Conservation (phyloP, 2,797 vertebrate genomes). For the Mastacembelus armatus region DNA sequence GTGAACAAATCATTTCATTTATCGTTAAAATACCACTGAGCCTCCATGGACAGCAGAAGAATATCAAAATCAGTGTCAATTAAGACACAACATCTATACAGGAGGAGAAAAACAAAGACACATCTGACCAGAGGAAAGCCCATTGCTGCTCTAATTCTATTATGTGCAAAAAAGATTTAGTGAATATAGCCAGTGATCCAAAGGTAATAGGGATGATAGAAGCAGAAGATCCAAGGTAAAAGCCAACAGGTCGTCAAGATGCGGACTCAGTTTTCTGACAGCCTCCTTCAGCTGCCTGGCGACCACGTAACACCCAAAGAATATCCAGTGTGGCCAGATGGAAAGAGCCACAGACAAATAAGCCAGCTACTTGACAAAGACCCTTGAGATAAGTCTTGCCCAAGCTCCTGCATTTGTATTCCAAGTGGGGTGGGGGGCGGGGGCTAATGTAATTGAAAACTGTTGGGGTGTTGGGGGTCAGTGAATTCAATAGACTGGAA, state of each 20-base stretch:
- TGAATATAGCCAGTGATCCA: conserved; percentile 83
- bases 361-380: conserved; percentile 65
- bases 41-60: conserved; percentile 62
- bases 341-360: conserved; percentile 65
- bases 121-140: conserved; percentile 44
- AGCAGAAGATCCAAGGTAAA: conserved; percentile 65
- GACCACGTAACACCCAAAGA: conserved; percentile 53
- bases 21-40: conserved; percentile 71
- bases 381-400: conserved; percentile 57
- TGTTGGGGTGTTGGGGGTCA: conserved; percentile 61
- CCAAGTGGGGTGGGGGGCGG: conserved; percentile 31
- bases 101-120: conserved; percentile 12
- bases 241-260: conserved; percentile 45
- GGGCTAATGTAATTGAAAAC: conserved; percentile 76
- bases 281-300: conserved; percentile 64
- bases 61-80: conserved; percentile 46
- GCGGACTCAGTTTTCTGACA: conserved; percentile 49
- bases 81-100: conserved; percentile 35
- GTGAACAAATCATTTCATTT: conserved; percentile 66
- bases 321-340: conserved; percentile 49
- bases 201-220: conserved; percentile 83
- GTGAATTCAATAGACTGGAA: conserved; percentile 69
- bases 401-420: conserved; percentile 69
- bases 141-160: conserved; percentile 75
- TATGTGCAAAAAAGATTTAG: conserved; percentile 63